Conservation (phyloP, 23 tunicate species). For the Ciona savignyi region DNA sequence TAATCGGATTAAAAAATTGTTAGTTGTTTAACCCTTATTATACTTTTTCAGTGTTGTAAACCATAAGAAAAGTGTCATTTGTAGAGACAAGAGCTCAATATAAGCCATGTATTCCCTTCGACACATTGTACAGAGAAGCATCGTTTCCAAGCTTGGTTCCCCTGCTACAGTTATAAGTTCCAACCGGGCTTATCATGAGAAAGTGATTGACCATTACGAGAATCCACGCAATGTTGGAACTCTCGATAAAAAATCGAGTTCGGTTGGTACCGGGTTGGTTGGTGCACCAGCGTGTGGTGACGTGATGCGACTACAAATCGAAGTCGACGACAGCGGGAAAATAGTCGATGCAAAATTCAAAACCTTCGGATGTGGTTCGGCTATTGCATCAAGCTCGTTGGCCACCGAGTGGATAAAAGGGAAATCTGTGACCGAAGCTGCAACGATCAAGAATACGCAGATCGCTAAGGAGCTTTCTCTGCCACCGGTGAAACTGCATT, state of each 20-base stretch:
- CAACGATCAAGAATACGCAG: slow-evolving; percentile 42
- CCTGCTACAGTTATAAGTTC: too few species aligned
- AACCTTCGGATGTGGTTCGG: slow-evolving; percentile 98
- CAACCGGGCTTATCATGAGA: slow-evolving; percentile 61
- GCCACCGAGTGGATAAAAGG: slow-evolving; percentile 98
- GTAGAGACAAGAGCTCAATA: too few species aligned
- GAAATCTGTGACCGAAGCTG: slow-evolving; percentile 58
- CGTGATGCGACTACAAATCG: slow-evolving; percentile 93
- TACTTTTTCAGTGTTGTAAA: too few species aligned
- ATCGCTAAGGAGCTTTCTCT: slow-evolving; percentile 90
- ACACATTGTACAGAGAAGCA: too few species aligned
- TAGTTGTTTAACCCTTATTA: too few species aligned
- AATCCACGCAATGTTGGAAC: slow-evolving; percentile 94
- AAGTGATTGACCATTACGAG: slow-evolving; percentile 88
- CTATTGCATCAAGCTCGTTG: slow-evolving; percentile 96
- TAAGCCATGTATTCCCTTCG: too few species aligned
- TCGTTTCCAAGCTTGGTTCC: too few species aligned
- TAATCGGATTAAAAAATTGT: too few species aligned
- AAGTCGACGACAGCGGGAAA: slow-evolving; percentile 88
- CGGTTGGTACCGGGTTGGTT: slow-evolving; percentile 95
- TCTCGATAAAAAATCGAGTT: slow-evolving; percentile 57
- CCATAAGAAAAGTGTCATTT: too few species aligned
- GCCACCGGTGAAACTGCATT: slow-evolving; percentile 97
- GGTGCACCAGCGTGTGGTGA: slow-evolving; percentile 99
- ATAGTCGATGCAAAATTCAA: slow-evolving; percentile 98